Percentiles rank a stretch among this genome's conserved stretches.
Conservation (phyloP, 2,113 vertebrate genomes). For the Phylloscopus trochiloides region DNA sequence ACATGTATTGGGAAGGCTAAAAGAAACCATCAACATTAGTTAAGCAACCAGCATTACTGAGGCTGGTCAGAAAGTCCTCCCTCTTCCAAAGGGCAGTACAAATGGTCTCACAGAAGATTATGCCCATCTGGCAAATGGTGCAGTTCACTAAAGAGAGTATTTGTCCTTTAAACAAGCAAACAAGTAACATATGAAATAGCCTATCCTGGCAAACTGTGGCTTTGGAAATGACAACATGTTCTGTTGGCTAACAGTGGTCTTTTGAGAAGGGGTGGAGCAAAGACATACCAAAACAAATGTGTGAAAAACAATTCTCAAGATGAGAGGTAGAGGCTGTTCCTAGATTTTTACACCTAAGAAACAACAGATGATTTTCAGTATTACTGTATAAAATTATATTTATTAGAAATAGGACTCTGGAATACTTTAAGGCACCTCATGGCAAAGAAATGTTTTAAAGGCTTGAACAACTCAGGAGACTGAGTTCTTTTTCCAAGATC, state of each 20-base stretch:
- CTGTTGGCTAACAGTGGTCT: neutral
- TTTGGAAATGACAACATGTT: neutral
- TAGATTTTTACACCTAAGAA: neutral
- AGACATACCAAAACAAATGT: neutral
- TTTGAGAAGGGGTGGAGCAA: neutral
- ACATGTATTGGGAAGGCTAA: neutral
- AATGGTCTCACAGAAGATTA: neutral
- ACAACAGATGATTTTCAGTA: neutral
- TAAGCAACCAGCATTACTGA: neutral
- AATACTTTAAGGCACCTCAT: slow-evolving; percentile 49
- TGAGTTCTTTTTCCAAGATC: neutral
- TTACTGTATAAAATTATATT: neutral
- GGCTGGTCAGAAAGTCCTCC: neutral
- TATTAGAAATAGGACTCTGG: neutral
- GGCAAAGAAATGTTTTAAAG: slow-evolving; percentile 4
- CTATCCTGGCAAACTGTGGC: neutral
- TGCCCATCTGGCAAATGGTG: neutral
- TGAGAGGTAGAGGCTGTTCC: neutral
- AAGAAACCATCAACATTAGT: neutral
- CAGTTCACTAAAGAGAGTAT: neutral
- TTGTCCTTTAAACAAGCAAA: neutral
- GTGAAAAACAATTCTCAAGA: neutral
- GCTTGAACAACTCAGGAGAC: neutral
- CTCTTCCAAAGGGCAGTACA: neutral
- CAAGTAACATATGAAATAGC: neutral